phyloP scores from a whole-genome alignment of 2,113 vertebrate genomes.

The Chaetorhynchus papuensis region DNA sequence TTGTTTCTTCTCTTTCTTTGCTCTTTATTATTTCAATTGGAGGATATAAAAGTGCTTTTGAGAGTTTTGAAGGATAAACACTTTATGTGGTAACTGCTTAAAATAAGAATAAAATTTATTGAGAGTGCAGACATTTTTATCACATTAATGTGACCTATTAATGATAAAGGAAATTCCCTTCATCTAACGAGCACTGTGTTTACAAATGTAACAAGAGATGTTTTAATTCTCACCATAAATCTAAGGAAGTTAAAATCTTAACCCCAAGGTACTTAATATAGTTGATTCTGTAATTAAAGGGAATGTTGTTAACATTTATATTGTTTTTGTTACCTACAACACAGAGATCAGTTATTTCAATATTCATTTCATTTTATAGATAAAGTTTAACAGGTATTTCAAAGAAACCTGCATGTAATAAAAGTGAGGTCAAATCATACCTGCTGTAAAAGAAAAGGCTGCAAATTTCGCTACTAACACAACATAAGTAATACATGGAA shows the following conservation, averaged over 20 bases:
- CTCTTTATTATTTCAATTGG: slow-evolving; percentile 71
- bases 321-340: slow-evolving; percentile 47
- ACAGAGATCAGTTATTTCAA: slow-evolving; percentile 6
- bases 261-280: slow-evolving; percentile 49
- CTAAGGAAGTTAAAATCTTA: slow-evolving; percentile 63
- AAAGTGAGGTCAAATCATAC: not conserved
- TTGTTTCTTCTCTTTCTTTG: slow-evolving; percentile 72
- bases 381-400: not conserved
- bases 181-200: slow-evolving; percentile 65
- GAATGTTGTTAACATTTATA: slow-evolving; percentile 32
- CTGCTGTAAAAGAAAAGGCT: not conserved
- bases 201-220: slow-evolving; percentile 60
- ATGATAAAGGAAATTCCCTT: slow-evolving; percentile 74
- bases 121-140: slow-evolving; percentile 61
- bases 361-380: slow-evolving; percentile 36
- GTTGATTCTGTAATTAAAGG: slow-evolving; percentile 55
- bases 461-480: not conserved
- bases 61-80: slow-evolving; percentile 71
- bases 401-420: not conserved
- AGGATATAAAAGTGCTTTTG: slow-evolving; percentile 68
- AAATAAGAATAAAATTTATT: slow-evolving; percentile 66
- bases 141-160: slow-evolving; percentile 69
- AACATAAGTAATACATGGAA: not conserved
- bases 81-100: slow-evolving; percentile 59
- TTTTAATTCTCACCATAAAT: slow-evolving; percentile 66